Base-by-base conservation (phyloP, 1,140 invertebrate genomes). In the Zaprionus lachaisei region DNA sequence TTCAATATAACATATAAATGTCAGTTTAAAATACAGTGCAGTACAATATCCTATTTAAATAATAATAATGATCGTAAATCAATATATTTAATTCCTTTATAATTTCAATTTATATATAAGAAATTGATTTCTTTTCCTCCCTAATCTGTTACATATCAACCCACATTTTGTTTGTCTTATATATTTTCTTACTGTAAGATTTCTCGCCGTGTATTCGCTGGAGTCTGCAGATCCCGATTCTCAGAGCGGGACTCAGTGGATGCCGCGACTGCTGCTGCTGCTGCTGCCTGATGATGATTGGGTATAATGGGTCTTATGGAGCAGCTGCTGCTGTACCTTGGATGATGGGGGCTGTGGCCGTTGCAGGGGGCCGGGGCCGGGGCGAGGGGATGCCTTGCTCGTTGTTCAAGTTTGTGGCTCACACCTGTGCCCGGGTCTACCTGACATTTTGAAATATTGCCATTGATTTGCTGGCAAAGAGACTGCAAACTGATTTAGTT, bases 291-390 rank as follows among this genome's bases (percentile, higher is more conserved):
- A 90, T 90, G 85, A 89, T 89, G 85, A 89, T 89, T 89, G 85
- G 85, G 85, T 90, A 89, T 89, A 89, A 89, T 89, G 85, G 85
- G 85, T 90, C 90, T 89, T 89, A 89, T 89, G 85, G 85, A 89
- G 85, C 85, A 89, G 85, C 85, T 89, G 85, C 84, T 85, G 78
- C 80, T 82, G 76, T n/a, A 58, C 65, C 24, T 63, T 57, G 58
- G 51, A 56, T 63, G 69, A 67, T 69, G 63, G 58, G 64, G 38
- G 22, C 15, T 72, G 51, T 44, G 71, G 57, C 41, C 71, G 64
- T 56, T 72, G 73, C 34, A 68, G 58, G 66, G 72, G 57, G 66
- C 71, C 60, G 67, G 73, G 66, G 61, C 78, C 55, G 84, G 37
- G 58, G 63, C 49, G 57, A 31, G n/a, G 41, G n/a, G 24, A 31